Conservation (phyloP, 2,113 vertebrate genomes). For the Salvelinus fontinalis region DNA sequence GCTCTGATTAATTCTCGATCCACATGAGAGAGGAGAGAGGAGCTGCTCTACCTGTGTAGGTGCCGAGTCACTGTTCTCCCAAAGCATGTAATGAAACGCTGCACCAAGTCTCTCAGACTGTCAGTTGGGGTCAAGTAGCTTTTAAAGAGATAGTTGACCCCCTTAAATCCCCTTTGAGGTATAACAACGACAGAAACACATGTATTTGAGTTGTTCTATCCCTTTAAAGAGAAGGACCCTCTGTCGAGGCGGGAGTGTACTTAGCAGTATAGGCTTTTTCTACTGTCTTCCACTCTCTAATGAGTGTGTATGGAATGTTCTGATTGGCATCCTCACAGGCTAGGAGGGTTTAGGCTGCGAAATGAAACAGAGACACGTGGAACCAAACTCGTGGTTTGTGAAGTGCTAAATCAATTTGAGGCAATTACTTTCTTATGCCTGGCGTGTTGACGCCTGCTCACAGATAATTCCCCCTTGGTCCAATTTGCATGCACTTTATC, state of each 20-base stretch:
- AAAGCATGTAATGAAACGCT: conserved; percentile 63
- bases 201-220: conserved; percentile 25
- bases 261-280: not conserved
- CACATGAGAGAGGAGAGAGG: not conserved
- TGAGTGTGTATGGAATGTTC: conserved; percentile 28
- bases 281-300: conserved; percentile 7
- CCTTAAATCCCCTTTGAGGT: conserved; percentile 1
- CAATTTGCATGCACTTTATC: conserved; percentile 25
- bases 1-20: conserved; percentile 69
- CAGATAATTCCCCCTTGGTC: conserved; percentile 1
- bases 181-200: conserved; percentile 17
- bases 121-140: conserved; percentile 40
- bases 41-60: conserved; percentile 14
- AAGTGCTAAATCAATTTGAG: conserved; percentile 62
- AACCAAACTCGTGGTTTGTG: conserved; percentile 51
- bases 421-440: conserved; percentile 47
- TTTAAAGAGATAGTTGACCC: conserved; percentile 33
- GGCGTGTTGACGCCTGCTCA: conserved; percentile 30
- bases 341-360: conserved; percentile 17
- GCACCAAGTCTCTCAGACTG: conserved; percentile 39
- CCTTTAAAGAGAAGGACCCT: not conserved
- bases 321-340: conserved; percentile 50
- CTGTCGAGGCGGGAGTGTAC: no score
- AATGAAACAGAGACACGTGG: conserved; percentile 44
- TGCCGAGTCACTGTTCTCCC: conserved; percentile 29